Conservation (phyloP, 30 jellyfish, hydroid and myxozoan species). For the Chironex yamaguchii region DNA sequence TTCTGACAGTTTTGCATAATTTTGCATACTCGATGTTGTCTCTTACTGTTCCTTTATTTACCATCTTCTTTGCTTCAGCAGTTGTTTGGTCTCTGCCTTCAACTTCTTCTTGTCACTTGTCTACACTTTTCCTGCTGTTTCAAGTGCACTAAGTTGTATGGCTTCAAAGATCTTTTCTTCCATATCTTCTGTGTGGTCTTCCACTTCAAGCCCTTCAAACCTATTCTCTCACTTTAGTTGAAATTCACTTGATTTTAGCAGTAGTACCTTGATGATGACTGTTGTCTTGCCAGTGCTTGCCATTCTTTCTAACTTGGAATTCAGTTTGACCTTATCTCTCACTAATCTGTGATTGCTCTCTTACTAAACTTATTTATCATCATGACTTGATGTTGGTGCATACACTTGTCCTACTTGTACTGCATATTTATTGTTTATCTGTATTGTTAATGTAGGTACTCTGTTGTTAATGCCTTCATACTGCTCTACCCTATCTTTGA, state of each 20-base stretch:
- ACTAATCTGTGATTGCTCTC: slow-evolving; percentile 64
- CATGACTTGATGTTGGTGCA: slow-evolving; percentile 65
- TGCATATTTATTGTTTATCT: slow-evolving; percentile 51
- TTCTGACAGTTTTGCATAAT: background rate
- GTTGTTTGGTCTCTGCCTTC: too few relatives aligned
- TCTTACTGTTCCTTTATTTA: background rate
- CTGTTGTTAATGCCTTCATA: slow-evolving; percentile 54
- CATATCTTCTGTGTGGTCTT: slow-evolving; percentile 25
- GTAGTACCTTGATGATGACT: slow-evolving; percentile 23
- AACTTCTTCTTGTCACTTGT: background rate
- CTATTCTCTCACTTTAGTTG: slow-evolving; percentile 40
- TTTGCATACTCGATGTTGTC: background rate
- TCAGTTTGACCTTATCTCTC: slow-evolving; percentile 34
- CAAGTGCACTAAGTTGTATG: background rate
- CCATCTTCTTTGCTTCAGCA: too few relatives aligned
- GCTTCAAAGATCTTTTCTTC: slow-evolving; percentile 23
- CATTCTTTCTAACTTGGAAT: slow-evolving; percentile 35
- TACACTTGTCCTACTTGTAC: slow-evolving; percentile 58
- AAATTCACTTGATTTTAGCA: slow-evolving; percentile 25
- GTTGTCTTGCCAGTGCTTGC: background rate
- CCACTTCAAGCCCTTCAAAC: slow-evolving; percentile 22
- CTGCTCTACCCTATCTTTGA: slow-evolving; percentile 50
- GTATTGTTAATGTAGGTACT: slow-evolving; percentile 50
- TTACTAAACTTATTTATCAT: slow-evolving; percentile 60
- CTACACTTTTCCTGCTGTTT: background rate